Conservation (phyloP, 2,888 invertebrate species). For the Trachelus stipa region DNA sequence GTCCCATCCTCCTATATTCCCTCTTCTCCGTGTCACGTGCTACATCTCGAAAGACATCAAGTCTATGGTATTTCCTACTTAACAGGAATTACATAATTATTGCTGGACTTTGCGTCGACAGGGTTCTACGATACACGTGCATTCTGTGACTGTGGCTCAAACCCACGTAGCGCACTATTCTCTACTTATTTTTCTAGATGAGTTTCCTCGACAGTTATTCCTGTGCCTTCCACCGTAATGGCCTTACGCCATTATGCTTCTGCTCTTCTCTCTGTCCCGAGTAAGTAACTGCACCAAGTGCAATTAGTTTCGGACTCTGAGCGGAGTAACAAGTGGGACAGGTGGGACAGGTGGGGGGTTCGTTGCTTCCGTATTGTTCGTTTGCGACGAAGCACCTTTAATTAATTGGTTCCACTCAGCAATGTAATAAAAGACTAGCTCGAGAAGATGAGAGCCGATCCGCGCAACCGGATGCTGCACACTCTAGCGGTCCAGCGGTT, state of each 20-base stretch:
- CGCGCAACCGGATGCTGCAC: too few relatives aligned
- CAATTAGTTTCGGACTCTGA: slow-evolving; percentile 10
- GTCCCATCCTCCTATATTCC: too few relatives aligned
- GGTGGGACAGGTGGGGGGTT: neutral
- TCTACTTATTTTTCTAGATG: neutral
- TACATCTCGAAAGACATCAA: too few relatives aligned
- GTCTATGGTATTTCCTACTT: too few relatives aligned
- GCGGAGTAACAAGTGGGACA: neutral
- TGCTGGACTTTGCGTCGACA: too few relatives aligned
- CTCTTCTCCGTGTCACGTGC: too few relatives aligned
- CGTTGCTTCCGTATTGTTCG: neutral
- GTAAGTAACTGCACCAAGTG: slow-evolving; percentile 7
- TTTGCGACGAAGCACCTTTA: neutral
- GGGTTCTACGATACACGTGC: too few relatives aligned
- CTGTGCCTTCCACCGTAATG: too few relatives aligned
- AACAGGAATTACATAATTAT: too few relatives aligned
- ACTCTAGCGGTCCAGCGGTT: too few relatives aligned
- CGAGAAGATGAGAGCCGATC: neutral
- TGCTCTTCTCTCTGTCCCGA: neutral
- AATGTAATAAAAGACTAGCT: neutral
- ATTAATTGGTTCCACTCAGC: neutral
- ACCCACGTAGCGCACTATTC: neutral
- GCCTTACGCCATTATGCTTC: neutral
- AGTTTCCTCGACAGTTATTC: neutral
- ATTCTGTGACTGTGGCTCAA: neutral